These are phyloP conservation scores for Rhabdophis nuchalis DNA, from an alignment of 2,797 vertebrate species.

Conservation along the genomic window DNA sequence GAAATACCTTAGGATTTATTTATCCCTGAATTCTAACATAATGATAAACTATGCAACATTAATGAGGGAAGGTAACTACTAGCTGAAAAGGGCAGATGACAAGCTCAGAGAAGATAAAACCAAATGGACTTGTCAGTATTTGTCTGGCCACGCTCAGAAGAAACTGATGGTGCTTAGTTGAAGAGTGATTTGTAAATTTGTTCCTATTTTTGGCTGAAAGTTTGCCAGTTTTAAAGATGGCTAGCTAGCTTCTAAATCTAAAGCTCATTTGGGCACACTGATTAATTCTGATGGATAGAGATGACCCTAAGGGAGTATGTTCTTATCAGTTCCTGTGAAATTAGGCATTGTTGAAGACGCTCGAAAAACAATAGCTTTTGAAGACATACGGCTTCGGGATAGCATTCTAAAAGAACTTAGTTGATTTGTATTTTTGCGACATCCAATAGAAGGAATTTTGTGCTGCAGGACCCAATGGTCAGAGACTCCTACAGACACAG, in stretches of 20 bases:
- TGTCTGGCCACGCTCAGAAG: not conserved
- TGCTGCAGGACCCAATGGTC: not conserved
- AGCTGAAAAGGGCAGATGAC: not conserved
- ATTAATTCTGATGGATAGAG: not conserved
- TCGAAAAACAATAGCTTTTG: not conserved
- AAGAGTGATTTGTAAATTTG: not conserved
- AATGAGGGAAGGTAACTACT: not conserved
- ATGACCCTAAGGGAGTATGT: not conserved
- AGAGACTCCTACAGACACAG: not conserved
- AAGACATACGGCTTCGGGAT: not conserved
- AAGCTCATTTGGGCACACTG: not conserved
- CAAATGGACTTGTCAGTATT: not conserved
- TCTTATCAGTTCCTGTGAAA: not conserved
- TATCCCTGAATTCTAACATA: not conserved
- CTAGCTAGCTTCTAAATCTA: not conserved
- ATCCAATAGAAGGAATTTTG: not conserved
- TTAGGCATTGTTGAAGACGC: not conserved
- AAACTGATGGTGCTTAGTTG: not conserved
- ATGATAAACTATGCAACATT: not conserved
- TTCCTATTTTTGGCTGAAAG: not conserved
- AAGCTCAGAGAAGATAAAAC: not conserved
- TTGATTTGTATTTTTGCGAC: not conserved
- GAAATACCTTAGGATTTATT: not conserved
- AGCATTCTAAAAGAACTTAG: not conserved
- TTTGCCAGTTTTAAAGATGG: not conserved